phyloP scores from a whole-genome alignment of 2,113 vertebrate genomes.

The Chlamydotis undulata region DNA sequence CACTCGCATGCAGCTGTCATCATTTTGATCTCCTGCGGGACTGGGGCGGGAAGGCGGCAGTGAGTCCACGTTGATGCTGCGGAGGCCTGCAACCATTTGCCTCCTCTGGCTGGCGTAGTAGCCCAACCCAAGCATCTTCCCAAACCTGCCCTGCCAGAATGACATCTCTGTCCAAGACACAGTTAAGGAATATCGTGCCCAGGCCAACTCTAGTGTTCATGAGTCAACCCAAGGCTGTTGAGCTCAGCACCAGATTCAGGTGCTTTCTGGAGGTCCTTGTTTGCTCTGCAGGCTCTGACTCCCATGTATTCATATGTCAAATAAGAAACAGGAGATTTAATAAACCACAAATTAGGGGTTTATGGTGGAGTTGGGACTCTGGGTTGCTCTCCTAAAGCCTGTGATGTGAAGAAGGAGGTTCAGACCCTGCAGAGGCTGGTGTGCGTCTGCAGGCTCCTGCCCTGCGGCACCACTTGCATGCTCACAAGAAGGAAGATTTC shows the following conservation, averaged over 20 bases:
- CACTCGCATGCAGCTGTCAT: background rate
- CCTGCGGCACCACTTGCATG: rapidly evolving
- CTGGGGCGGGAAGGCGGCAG: rapidly evolving
- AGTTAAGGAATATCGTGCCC: background rate
- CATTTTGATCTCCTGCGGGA: background rate
- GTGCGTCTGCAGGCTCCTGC: background rate
- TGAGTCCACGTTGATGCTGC: rapidly evolving
- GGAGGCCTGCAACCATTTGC: too few species aligned
- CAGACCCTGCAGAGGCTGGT: rapidly evolving
- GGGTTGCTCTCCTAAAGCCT: background rate
- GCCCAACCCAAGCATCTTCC: background rate
- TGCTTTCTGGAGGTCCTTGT: background rate
- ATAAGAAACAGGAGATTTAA: background rate
- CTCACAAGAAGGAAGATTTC: background rate
- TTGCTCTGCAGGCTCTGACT: background rate
- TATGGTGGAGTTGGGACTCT: background rate
- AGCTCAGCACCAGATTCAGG: background rate
- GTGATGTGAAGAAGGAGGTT: background rate
- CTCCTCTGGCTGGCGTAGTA: background rate
- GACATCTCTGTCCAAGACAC: background rate
- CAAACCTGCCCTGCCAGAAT: background rate
- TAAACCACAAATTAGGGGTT: rapidly evolving
- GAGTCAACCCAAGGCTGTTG: background rate
- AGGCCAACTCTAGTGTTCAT: background rate
- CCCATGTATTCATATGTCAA: background rate